Evolutionary conservation across 2,113 vertebrate species (phyloP), one percentile per base, ranked within the genome.

Genomic region (Platysternon megacephalum): DNA sequence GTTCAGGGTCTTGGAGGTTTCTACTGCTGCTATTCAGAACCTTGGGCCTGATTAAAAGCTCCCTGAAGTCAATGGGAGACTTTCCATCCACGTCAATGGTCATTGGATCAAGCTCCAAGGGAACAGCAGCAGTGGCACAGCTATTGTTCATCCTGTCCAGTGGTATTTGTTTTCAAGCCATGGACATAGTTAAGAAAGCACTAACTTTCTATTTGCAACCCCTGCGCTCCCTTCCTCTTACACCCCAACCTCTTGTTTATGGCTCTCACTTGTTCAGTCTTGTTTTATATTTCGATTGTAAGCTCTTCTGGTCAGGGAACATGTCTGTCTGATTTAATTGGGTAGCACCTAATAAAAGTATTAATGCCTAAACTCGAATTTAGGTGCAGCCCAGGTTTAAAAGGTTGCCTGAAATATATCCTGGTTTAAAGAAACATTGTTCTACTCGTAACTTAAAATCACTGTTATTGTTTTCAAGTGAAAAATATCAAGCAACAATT

Each of bases 161-260:
- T 44, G 39, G 11, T 35, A 74, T 44, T 11, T 44, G 35, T 26
- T 74, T 26, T 42, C 39, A 74, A 11, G 21, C 72, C n/a, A 74
- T 24, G n/a, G 22, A 42, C 19, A 39, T 26, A 39, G 32, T 32
- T 65, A 19, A n/a, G 32, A 32, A 65, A 65, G 32, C 6, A n/a
- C 61, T n/a, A n/a, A 65, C 61, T 65, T 65, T 7, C 32, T 22
- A 12, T 39, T 85, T 88, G 91, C 88, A 91, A 93, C 61, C 72
- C 87, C 92, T 44, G 61, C 0, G 0, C 0, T 6, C 74, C 82
- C 49, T 89, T 78, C 29, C 55, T 74, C 52, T 72, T 10, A 83
- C 80, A 85, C 51, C 85, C 44, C 82, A 94, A 86, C 94, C 94
- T 93, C 93, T 86, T 0, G 0, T 52, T 65, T 84, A 48, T 81